A percentile compares a stretch with the other conserved stretches of the same genome.
Conservation (phyloP, 2,888 invertebrate genomes). For the Amblyteles armatorius region DNA sequence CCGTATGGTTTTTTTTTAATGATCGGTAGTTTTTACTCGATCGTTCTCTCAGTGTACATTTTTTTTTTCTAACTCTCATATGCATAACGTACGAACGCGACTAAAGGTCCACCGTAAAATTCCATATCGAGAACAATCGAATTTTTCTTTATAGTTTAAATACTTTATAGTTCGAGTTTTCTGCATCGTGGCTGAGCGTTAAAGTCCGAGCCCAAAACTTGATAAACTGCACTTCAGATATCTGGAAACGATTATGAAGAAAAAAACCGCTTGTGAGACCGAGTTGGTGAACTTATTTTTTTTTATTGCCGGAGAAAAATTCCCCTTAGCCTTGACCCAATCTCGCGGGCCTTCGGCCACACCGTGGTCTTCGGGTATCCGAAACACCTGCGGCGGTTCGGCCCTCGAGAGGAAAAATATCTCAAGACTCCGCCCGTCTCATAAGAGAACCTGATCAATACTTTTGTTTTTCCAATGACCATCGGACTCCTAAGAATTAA, state of each 20-base stretch:
- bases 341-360: slow-evolving; percentile 23
- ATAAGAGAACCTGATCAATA: slow-evolving; percentile 3
- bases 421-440: slow-evolving; percentile 4
- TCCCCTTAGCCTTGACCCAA: slow-evolving; percentile 63
- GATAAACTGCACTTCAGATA: neutral
- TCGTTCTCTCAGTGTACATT: no score
- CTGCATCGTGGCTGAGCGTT: neutral
- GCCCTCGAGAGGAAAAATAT: slow-evolving; percentile 12
- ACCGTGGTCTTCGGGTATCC: slow-evolving; percentile 15
- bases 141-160: neutral
- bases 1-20: no score
- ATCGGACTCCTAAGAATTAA: neutral
- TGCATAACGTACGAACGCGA: neutral
- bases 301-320: neutral
- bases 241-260: neutral
- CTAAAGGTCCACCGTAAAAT: neutral
- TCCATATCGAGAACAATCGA: neutral
- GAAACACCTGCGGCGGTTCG: neutral
- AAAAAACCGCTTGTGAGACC: neutral
- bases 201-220: neutral
- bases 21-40: no score
- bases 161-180: neutral
- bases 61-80: neutral
- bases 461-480: slow-evolving; percentile 17
- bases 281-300: neutral